phyloP scores from a whole-genome alignment of 2,113 vertebrate species.

The Leptobrachium leishanense region DNA sequence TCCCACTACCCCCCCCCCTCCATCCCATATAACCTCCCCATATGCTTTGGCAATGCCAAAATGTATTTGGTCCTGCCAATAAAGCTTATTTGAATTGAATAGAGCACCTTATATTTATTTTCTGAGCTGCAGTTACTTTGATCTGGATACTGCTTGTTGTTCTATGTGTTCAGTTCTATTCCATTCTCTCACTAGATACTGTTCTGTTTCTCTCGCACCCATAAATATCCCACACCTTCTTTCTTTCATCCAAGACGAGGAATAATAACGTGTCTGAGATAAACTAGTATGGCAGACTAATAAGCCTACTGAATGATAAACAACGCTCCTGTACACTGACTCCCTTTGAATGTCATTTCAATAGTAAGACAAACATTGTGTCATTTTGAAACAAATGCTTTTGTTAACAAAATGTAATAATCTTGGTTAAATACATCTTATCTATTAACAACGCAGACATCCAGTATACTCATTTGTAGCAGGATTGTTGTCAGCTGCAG shows the following conservation, averaged over 20 bases:
- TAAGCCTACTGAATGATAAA: neutral
- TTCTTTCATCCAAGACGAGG: neutral
- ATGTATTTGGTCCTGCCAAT: too few species aligned
- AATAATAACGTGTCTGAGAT: neutral
- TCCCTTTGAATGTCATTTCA: neutral
- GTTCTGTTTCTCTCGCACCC: neutral
- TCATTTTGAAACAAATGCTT: neutral
- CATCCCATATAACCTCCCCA: too few species aligned
- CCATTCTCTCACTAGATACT: neutral
- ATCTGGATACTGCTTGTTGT: neutral
- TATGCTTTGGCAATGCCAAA: too few species aligned
- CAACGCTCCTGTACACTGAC: neutral
- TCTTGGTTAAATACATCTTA: neutral
- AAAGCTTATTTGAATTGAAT: too few species aligned
- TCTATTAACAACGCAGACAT: neutral
- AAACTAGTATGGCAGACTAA: neutral
- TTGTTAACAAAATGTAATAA: neutral
- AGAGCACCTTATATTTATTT: neutral
- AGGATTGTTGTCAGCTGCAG: neutral
- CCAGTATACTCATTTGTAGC: neutral
- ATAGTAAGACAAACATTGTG: neutral
- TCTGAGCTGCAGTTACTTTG: neutral
- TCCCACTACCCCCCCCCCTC: too few species aligned
- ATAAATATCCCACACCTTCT: neutral
- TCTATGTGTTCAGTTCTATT: neutral